Evolutionary conservation across 64 coral and sea anemone genomes (phyloP), one percentile per base, ranked within the genome.

Genomic region (Platygyra sinensis): DNA sequence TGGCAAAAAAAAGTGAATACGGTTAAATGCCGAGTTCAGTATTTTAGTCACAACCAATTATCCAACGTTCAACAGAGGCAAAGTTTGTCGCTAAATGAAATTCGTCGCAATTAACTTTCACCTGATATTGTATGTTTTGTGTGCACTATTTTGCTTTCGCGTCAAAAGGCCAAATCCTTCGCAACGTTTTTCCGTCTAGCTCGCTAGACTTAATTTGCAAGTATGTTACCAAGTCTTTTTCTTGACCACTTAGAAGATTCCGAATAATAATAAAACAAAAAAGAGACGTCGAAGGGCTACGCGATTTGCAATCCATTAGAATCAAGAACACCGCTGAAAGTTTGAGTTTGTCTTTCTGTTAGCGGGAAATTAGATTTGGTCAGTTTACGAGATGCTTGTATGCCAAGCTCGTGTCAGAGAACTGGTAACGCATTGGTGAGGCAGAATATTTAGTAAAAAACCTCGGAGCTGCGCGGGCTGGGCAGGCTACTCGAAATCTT

Each of bases 11-110:
- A 69, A 22, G 65, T 25, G 65, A 69, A 69, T 10, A 27, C n/a
- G 25, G 22, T 69, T 69, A 25, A 69, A 69, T 69, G 65, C 22
- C 10, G 25, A 28, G 65, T 9, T 10, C 8, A 5, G 14, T 54
- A 30, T 31, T 80, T n/a, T 60, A 62, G 57, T 19, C 16, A 3
- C 16, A 28, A 65, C 61, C 31, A 83, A 65, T 83, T 65, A 46
- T 67, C 42, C 60, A 14, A 4, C 61, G 20, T 64, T 85, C 30
- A 62, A 50, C 51, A 69, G 20, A 52, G n/a, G 81, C 63, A 28
- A 71, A 50, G 81, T 72, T 85, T 85, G 62, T 50, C 62, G 65
- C 19, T 24, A 85, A 71, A 71, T 85, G 62, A 85, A 85, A 85
- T 85, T 51, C 63, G 63, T 42, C 81, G 24, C 63, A 85, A 85